Base-by-base conservation (phyloP, 2,888 invertebrate species). In the Pristionchus mayeri region DNA sequence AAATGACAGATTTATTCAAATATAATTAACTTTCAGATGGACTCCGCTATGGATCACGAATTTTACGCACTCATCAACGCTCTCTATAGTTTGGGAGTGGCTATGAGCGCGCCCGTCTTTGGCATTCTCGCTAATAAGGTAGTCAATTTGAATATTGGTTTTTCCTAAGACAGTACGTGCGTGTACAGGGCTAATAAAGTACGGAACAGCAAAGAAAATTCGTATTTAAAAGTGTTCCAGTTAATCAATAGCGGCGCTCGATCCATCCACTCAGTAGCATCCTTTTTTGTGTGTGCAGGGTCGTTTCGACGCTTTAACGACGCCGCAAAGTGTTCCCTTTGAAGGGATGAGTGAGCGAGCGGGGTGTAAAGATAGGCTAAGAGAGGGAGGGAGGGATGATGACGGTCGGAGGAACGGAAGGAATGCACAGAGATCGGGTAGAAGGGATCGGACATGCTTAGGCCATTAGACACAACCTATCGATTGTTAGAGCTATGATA, bases 61-160 rank as follows among this genome's bases (percentile, higher is more conserved):
- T 86, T 87, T 85, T 89, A 87, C 82, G 87, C 88, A 3, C 27
- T 88, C 44, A 85, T 88, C 30, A 84, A 84, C 48, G 87, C 85
- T 9, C 84, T 84, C 37, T 89, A 88, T 85, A 85, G 85, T 71
- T 79, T 86, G 27, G 88, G 88, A 21, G 60, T 86, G 16, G 86
- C 86, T 24, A 85, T 85, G 27, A 63, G 86, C 9, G 85, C 88
- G 13, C 89, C 89, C 2, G 13, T 88, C 4, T 86, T 89, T 63
- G 89, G 88, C n/a, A 67, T 82, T 24, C 80, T 81, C 40, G 83
- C 86, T 3, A 86, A 87, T 30, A 78, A 86, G 40, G 86, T 86
- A 54, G 60, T n/a, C n/a, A n/a, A n/a, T n/a, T n/a, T n/a, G n/a
- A n/a, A n/a, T n/a, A n/a, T n/a, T n/a, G n/a, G n/a, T n/a, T n/a